phyloP scores from a whole-genome alignment of 2,888 invertebrate species.

The Phalera bucephala region DNA sequence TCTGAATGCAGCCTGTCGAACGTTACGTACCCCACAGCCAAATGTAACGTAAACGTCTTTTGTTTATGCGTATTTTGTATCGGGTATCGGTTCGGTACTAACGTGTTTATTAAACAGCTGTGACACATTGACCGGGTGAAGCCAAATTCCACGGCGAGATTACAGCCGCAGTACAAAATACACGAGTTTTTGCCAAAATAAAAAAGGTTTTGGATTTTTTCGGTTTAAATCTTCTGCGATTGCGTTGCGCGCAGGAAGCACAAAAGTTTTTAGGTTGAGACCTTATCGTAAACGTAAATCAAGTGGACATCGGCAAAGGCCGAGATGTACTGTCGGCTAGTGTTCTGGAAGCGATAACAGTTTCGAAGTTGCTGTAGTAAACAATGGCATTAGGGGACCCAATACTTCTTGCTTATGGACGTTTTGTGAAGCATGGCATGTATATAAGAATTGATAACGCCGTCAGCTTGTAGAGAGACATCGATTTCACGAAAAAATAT shows the following conservation, averaged over 20 bases:
- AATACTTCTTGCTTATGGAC: too few relatives aligned
- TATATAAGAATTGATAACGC: too few relatives aligned
- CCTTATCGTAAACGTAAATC: slow-evolving; percentile 75
- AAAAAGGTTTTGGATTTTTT: slow-evolving; percentile 37
- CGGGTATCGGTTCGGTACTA: slow-evolving; percentile 37
- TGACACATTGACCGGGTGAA: slow-evolving; percentile 2
- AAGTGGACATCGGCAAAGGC: slow-evolving; percentile 67
- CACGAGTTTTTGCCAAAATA: slow-evolving; percentile 1
- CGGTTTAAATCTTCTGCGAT: slow-evolving; percentile 66
- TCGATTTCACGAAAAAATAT: too few relatives aligned
- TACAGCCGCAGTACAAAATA: slow-evolving; percentile 3
- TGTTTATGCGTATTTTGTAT: slow-evolving; percentile 62
- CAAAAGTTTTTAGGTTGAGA: slow-evolving; percentile 71
- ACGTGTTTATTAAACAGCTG: slow-evolving; percentile 39
- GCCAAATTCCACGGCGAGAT: neutral
- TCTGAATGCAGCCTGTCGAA: slow-evolving; percentile 61
- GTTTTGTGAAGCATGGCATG: too few relatives aligned
- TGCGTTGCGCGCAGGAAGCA: slow-evolving; percentile 48
- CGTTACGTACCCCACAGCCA: slow-evolving; percentile 47
- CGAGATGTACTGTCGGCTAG: slow-evolving; percentile 53
- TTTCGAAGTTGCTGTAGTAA: slow-evolving; percentile 59
- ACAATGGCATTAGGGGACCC: slow-evolving; percentile 57
- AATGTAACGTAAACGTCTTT: slow-evolving; percentile 70
- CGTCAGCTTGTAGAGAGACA: too few relatives aligned
- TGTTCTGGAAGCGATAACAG: slow-evolving; percentile 66